Base-by-base conservation (phyloP, 2,888 invertebrate species). In the Lasioglossum lativentre region DNA sequence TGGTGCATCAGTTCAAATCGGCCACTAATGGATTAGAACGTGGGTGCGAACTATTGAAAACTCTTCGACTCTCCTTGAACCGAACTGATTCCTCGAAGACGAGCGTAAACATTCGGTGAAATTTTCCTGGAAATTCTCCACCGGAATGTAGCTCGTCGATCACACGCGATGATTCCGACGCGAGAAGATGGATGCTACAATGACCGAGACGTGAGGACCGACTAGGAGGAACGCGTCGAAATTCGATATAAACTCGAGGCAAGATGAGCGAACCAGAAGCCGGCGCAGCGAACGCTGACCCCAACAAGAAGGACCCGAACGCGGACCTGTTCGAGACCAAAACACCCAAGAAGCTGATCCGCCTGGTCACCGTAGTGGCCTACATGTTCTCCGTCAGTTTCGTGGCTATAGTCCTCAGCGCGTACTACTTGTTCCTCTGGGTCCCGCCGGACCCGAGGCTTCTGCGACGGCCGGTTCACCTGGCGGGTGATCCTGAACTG, bases 311-410 rank as follows among this genome's bases (percentile, higher is more conserved):
- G 45, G 86, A 86, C n/a, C 19, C 79, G 1, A 93, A 93, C 30
- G 92, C 92, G 4, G 88, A 88, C 5, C 66, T 94, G 6, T 94
- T 88, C 85, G 95, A 95, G 59, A 88, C 90, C 73, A 92, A 90
- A 10, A 88, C 83, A 0, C 78, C 91, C 12, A 95, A 94, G 74
- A 94, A 93, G 56, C 90, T 96, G 91, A 95, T 97, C 74, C 96
- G 98, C 70, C 96, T 98, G 78, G 96, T 98, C 87, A 98, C 98
- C 0, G 98, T 98, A 80, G 94, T 97, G 92, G 98, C 97, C 19
- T 98, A 98, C 95, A 96, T 98, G 90, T 96, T 98, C 88, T 97
- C 97, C n/a, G 98, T 98, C 73, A 98, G 98, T n/a, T 96, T 98
- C 95, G 98, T 97, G 8, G 98, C 98, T 10, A 97, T 98, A 90